Evolutionary conservation across 2,888 invertebrate species (phyloP), one percentile per base, ranked within the genome.

Genomic region (Kuschelorhynchus macadamiae): DNA sequence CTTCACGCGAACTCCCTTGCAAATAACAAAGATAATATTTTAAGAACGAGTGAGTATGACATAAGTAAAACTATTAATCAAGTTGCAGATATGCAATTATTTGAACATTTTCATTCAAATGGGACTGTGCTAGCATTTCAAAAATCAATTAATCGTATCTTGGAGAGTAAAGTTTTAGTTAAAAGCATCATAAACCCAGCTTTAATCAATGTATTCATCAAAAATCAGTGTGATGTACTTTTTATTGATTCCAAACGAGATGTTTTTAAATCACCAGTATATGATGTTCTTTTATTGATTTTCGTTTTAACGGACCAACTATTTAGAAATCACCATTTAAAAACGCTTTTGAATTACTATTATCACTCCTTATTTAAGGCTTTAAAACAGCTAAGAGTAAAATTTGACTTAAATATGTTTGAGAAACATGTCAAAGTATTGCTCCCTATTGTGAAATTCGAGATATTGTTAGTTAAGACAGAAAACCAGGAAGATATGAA

Each of bases 391-490:
- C 4, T 32, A 25, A 49, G 49, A 11, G 1, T 62, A 2, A 32
- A 18, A 21, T 47, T 50, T 67, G 14, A 36, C 11, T 5, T 36
- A 12, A 62, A 66, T 8, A 18, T 53, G 12, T 68, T 65, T 42
- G 50, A 66, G 33, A 14, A 12, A 3, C 52, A 64, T 11, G 39
- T 63, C 1, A 57, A 62, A 39, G 25, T 21, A 25, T 20, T 42
- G 0, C 20, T 68, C 8, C 62, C 65, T 3, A 12, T 25, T 11
- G 57, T 60, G 1, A 71, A 71, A 50, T 47, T 71, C 12, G 59
- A 63, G 33, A 59, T 41, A 11, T n/a, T 21, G 14, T 47, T 30
- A 25, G 30, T 14, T 1, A 11, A n/a, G 3, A 18, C 4, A 20
- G 46, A 46, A 18, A 46, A 20, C 12, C n/a, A 8, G 8, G n/a